These are phyloP conservation scores for Nanger granti DNA, from an alignment of 2,113 vertebrate genomes.

Conservation along the genomic window DNA sequence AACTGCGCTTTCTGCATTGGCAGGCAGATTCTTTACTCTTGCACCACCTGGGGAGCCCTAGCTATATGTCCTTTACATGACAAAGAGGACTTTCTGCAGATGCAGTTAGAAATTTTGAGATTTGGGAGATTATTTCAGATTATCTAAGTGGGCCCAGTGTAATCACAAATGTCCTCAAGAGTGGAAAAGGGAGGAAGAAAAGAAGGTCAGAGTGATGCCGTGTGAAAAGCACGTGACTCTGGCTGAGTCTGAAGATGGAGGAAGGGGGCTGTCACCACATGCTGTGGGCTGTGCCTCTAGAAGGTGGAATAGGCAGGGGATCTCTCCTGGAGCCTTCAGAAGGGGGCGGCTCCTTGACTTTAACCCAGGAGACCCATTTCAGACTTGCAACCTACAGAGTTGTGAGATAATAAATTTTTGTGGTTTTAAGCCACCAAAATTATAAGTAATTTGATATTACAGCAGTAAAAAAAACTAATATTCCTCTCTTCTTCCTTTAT, in stretches of 20 bases:
- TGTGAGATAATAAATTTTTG: not conserved
- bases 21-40: not conserved
- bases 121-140: not conserved
- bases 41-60: not conserved
- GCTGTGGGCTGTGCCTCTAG: not conserved
- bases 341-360: not conserved
- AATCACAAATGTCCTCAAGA: not conserved
- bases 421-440: not conserved
- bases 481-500: not conserved
- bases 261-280: not conserved
- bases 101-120: not conserved
- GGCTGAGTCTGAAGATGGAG: not conserved
- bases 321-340: not conserved
- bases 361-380: not conserved
- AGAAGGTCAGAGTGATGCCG: not conserved
- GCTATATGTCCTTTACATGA: not conserved
- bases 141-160: not conserved
- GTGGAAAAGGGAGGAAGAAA: not conserved
- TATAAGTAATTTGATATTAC: not conserved
- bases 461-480: not conserved
- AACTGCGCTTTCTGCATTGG: not conserved
- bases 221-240: not conserved
- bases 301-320: not conserved
- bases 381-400: not conserved
- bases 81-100: not conserved